Evolutionary conservation across 2,797 vertebrate genomes (phyloP), one percentile per base, ranked within the genome.

Genomic region (Nyctalus aviator): DNA sequence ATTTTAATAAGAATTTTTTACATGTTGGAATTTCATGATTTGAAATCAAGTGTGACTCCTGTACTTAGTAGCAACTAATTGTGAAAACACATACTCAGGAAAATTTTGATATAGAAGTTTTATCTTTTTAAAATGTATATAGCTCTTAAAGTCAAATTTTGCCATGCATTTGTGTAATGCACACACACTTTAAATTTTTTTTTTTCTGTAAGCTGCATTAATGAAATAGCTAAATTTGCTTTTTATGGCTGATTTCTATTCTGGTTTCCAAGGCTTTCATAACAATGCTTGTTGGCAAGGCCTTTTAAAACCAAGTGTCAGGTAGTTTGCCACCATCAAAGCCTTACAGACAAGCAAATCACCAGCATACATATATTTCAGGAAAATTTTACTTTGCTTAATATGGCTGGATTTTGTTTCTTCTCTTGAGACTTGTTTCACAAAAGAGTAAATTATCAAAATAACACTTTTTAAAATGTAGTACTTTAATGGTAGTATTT

Each of bases 221-320:
- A 27, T 88, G 71, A 93, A 95, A 68, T 91, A 59, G 77, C 72
- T 81, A 27, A 87, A 84, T 88, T 81, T 93, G 41, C 27, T 91
- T 90, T 93, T 85, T 86, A 46, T 87, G 72, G 20, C 86, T 92
- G 53, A 13, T 88, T 88, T 94, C 76, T 86, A 78, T 90, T 96
- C 25, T 94, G 1, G 81, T 59, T 91, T 93, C 66, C 27, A 76
- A 95, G 71, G 32, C 88, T 96, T 94, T 91, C 37, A 1, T 91
- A 87, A 93, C 25, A 84, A 0, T 93, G 15, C 46, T 89, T 78
- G 6, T 87, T 75, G 44, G 30, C 82, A 89, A 89, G 71, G 17
- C 84, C 78, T 37, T 94, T 94, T 86, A 82, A 64, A 82, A 64
- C 30, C 68, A 76, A 96, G 64, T 72, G 55, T 93, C 20, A 23